Conservation (phyloP, 2,797 vertebrate genomes). For the Malurus leucopterus region DNA sequence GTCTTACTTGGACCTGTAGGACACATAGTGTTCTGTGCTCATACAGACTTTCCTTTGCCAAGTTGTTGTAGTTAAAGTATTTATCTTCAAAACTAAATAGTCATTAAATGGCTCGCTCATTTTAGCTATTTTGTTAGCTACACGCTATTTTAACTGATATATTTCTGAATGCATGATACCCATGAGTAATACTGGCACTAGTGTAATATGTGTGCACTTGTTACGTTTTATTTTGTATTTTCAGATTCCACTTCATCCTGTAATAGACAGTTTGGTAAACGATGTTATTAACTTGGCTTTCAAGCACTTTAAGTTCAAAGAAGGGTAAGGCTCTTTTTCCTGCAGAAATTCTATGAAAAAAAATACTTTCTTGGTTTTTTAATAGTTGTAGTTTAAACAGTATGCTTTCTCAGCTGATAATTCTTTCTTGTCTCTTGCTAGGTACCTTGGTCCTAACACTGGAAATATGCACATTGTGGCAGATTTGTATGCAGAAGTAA, state of each 20-base stretch:
- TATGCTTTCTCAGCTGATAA: neutral
- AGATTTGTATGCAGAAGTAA: conserved; percentile 96
- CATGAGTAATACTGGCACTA: neutral
- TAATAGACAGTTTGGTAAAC: conserved; percentile 94
- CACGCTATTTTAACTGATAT: neutral
- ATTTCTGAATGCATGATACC: neutral
- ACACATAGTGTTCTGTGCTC: neutral
- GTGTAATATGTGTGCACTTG: neutral
- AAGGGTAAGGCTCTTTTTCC: conserved; percentile 81
- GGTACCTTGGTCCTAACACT: conserved; percentile 97
- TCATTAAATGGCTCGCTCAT: neutral
- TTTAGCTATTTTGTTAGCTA: neutral
- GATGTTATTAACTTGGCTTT: conserved; percentile 97
- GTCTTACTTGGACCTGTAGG: neutral
- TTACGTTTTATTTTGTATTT: conserved; percentile 48
- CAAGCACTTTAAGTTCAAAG: conserved; percentile 99
- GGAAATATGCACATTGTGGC: conserved; percentile 98
- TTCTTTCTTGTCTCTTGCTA: conserved; percentile 57
- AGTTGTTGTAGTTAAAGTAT: neutral
- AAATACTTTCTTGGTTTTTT: neutral
- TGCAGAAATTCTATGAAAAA: neutral
- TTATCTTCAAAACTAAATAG: neutral
- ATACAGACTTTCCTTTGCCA: neutral
- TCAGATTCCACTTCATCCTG: conserved; percentile 97
- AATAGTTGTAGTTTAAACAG: neutral